Conservation (phyloP, 2,113 vertebrate genomes). For the Ciconia boyciana region DNA sequence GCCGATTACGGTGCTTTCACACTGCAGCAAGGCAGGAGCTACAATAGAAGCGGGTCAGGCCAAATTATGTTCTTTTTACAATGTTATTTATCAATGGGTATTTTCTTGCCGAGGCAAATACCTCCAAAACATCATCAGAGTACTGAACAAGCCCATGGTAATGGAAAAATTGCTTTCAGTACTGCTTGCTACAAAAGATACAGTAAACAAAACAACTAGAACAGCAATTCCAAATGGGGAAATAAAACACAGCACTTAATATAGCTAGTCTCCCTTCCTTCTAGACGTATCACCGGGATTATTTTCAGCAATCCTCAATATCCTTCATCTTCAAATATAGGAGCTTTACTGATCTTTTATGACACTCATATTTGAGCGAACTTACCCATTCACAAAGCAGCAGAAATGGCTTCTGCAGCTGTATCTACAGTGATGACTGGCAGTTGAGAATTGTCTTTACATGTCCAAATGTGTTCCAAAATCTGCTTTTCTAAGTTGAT, state of each 20-base stretch:
- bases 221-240: not conserved
- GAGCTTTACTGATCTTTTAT: not conserved
- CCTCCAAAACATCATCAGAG: not conserved
- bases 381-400: not conserved
- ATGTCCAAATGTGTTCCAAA: not conserved
- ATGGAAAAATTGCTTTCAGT: not conserved
- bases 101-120: not conserved
- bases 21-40: not conserved
- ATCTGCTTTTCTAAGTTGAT: not conserved
- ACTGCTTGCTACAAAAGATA: not conserved
- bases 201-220: not conserved
- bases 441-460: not conserved
- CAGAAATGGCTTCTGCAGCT: not conserved
- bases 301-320: not conserved
- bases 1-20: rapidly evolving
- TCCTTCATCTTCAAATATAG: not conserved
- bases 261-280: not conserved
- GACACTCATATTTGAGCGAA: not conserved
- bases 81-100: not conserved
- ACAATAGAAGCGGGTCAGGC: not conserved
- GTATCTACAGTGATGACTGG: not conserved
- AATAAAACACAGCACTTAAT: not conserved
- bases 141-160: not conserved
- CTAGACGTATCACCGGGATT: not conserved
- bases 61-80: not conserved